A percentile compares a stretch with the other conserved stretches of the same genome.
phyloP scores from a whole-genome alignment of 2,113 vertebrate species.

The Mobula birostris region DNA sequence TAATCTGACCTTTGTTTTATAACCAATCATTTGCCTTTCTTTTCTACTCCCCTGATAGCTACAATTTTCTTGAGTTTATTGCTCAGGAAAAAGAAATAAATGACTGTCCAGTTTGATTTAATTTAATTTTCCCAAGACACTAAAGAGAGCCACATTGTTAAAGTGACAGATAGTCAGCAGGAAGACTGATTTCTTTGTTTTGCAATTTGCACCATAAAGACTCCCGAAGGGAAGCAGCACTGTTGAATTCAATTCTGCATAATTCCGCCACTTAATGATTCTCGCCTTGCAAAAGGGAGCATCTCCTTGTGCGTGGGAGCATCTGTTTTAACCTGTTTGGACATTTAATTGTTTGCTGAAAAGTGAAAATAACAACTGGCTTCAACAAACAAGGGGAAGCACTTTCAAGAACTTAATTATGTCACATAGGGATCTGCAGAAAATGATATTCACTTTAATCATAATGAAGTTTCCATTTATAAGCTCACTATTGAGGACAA shows the following conservation, averaged over 20 bases:
- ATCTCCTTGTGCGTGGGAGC: neutral
- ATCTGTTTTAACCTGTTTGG: slow-evolving; percentile 8
- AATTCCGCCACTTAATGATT: slow-evolving; percentile 53
- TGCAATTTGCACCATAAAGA: slow-evolving; percentile 58
- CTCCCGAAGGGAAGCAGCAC: slow-evolving; percentile 50
- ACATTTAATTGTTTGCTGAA: slow-evolving; percentile 16
- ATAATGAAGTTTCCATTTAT: neutral
- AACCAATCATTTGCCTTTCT: neutral
- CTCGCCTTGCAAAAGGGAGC: slow-evolving; percentile 48
- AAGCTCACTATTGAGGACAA: neutral
- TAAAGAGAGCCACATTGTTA: slow-evolving; percentile 62
- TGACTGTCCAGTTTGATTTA: slow-evolving; percentile 53
- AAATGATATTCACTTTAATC: slow-evolving; percentile 11
- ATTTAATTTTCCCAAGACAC: slow-evolving; percentile 77
- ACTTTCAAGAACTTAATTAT: neutral
- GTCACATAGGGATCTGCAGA: neutral
- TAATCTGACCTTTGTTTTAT: neutral
- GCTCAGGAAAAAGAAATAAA: slow-evolving; percentile 60
- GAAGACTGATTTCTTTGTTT: slow-evolving; percentile 55
- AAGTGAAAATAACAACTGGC: neutral
- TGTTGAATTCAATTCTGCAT: slow-evolving; percentile 49
- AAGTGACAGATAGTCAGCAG: slow-evolving; percentile 58
- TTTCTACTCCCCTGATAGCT: slow-evolving; percentile 58
- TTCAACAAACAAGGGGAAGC: neutral
- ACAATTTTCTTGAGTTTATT: slow-evolving; percentile 73